A percentile compares a stretch with the other conserved stretches of the same genome.
These are phyloP conservation scores for Apodemus agrarius DNA, from an alignment of 2,797 vertebrate genomes.

Conservation along the genomic window DNA sequence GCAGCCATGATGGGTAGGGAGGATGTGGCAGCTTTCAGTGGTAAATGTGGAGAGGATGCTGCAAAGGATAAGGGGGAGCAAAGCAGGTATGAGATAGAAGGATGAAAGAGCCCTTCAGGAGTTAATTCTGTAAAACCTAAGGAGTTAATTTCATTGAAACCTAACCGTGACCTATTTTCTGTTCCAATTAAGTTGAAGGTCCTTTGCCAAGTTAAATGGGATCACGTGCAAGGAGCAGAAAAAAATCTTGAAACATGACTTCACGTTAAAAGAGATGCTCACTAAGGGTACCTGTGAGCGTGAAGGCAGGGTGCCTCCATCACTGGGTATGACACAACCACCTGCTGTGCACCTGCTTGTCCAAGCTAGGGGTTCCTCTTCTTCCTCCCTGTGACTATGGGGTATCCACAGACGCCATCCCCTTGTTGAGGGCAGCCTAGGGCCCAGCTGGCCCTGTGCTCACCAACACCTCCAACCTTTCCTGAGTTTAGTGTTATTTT, in stretches of 20 bases:
- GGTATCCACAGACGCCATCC: too few species aligned
- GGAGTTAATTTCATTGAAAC: background rate
- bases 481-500: background rate
- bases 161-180: background rate
- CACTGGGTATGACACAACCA: rapidly evolving
- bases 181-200: background rate
- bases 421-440: rapidly evolving
- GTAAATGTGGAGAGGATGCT: background rate
- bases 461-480: background rate
- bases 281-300: too few species aligned
- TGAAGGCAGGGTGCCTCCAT: too few species aligned
- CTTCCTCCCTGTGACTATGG: rapidly evolving
- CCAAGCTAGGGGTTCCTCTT: rapidly evolving
- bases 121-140: background rate
- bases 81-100: background rate
- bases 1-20: background rate
- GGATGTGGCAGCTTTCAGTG: background rate
- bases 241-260: background rate
- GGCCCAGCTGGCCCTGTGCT: rapidly evolving
- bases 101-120: rapidly evolving
- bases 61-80: background rate
- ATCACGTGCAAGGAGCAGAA: background rate
- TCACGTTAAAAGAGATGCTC: too few species aligned
- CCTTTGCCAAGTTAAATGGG: background rate
- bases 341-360: background rate